Conservation (phyloP, 1,140 invertebrate genomes). For the Panulirus ornatus region DNA sequence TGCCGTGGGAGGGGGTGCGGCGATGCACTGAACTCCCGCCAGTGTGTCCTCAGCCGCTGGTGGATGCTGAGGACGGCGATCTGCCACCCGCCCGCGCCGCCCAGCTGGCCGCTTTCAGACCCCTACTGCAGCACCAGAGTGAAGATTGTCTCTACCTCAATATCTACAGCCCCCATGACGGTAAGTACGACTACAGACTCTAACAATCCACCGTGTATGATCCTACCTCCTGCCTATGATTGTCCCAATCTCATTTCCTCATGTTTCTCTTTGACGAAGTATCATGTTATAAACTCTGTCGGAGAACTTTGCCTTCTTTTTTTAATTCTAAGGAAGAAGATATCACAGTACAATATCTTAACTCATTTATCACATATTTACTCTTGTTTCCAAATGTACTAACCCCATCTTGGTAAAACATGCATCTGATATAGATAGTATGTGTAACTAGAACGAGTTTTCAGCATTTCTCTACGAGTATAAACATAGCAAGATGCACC, state of each 20-base stretch:
- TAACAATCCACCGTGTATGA: too few relatives aligned
- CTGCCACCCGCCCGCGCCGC: constrained; percentile 90
- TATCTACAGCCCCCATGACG: constrained; percentile 96
- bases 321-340: too few relatives aligned
- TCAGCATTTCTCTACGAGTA: too few relatives aligned
- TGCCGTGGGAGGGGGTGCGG: constrained; percentile 75
- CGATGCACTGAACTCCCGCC: constrained; percentile 74
- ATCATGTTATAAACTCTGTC: too few relatives aligned
- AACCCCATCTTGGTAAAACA: too few relatives aligned
- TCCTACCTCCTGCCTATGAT: not conserved
- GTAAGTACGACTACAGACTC: constrained; percentile 81
- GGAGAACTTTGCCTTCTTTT: too few relatives aligned
- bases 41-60: constrained; percentile 78
- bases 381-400: too few relatives aligned
- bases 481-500: too few relatives aligned
- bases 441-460: too few relatives aligned
- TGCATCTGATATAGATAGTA: too few relatives aligned
- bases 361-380: too few relatives aligned
- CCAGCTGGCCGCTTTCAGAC: constrained; percentile 90
- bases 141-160: constrained; percentile 98
- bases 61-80: constrained; percentile 76
- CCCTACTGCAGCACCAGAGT: constrained; percentile 92
- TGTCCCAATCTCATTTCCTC: not conserved
- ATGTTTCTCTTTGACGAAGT: not conserved
- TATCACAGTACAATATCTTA: too few relatives aligned